These are phyloP conservation scores for Enteromius trimaculatus DNA, from an alignment of 2,797 vertebrate species.

Conservation along the genomic window DNA sequence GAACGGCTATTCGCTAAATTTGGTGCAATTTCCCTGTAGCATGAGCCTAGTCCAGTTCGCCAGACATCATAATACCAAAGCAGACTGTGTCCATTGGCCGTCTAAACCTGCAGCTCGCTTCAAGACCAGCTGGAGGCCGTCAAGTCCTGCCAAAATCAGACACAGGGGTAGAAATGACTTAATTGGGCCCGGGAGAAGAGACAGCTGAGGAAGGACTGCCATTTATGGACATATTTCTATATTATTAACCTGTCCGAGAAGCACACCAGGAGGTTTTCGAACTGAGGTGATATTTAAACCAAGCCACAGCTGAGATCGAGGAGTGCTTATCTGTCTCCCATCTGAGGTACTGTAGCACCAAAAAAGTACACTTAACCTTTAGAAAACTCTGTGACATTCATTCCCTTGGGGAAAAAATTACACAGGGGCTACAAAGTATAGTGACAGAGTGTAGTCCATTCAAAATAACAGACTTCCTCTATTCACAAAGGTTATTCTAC, in stretches of 20 bases:
- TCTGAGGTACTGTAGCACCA: conserved; percentile 2
- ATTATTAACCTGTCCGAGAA: conserved; percentile 14
- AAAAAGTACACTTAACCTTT: conserved; percentile 52
- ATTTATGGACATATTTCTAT: conserved; percentile 4
- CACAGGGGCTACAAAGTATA: not conserved
- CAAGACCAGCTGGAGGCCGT: conserved; percentile 12
- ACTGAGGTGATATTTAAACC: conserved; percentile 35
- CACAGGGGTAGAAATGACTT: conserved; percentile 14
- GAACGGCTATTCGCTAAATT: conserved; percentile 41
- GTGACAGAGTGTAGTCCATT: conserved; percentile 10
- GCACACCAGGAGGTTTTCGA: not conserved
- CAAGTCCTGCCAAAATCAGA: conserved; percentile 17
- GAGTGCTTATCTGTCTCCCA: conserved; percentile 39
- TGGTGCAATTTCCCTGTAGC: conserved; percentile 27
- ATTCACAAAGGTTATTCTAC: conserved; percentile 26
- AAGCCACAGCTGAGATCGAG: conserved; percentile 18
- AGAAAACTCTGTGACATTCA: conserved; percentile 39
- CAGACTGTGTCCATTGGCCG: not conserved
- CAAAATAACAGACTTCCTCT: conserved; percentile 42
- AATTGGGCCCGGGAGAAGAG: conserved; percentile 42
- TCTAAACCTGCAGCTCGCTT: conserved; percentile 6
- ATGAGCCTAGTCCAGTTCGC: conserved; percentile 33
- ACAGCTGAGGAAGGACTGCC: conserved; percentile 5
- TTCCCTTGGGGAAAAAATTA: conserved; percentile 13
- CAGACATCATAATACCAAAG: conserved; percentile 25